Base-by-base conservation (phyloP, 2,888 invertebrate species). In the Neelides folsomi region DNA sequence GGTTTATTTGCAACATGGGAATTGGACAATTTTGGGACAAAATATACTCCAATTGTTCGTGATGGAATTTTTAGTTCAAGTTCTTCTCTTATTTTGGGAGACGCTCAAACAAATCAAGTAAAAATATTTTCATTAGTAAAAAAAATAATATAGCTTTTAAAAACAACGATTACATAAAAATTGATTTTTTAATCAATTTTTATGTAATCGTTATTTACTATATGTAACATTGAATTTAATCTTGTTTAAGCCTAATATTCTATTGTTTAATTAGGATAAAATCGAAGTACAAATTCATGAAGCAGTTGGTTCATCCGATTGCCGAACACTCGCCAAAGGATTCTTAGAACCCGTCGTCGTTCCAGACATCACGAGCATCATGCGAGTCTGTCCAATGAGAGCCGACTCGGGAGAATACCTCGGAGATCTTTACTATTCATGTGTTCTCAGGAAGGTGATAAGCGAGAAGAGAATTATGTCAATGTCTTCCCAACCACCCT, bases 1-100 rank as follows among this genome's bases (percentile, higher is more conserved):
- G 49, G 35, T 27, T 37, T 55, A 15, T 55, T 55, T 34, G 52
- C 49, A n/a, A 55, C 55, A 15, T 55, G 52, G 52, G 52, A 55
- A 36, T 44, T 37, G 18, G 49, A 52, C 5, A 15, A 49, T 10
- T n/a, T 40, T 10, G 52, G 43, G n/a, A 52, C 52, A 27, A 37
- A 55, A 27, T 55, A 55, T 19, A 42, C 55, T n/a, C 52, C 52
- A 7, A 42, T 55, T 16, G 55, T 55, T 20, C 43, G 45, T 9
- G 38, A 55, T 41, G 55, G 55, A 19, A 18, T 49, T 36, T 55
- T 55, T 20, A 49, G 39, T 18, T 49, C 55, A 4, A 44, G 49
- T 2, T 52, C 55, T 5, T 38, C 35, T 9, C 55, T 52, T 39
- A 27, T 16, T 13, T 20, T 54, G 6, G 42, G 47, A 10, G 7